These are phyloP conservation scores for Diplosoma virens DNA, from an alignment of 23 tunicate genomes.

Conservation along the genomic window DNA sequence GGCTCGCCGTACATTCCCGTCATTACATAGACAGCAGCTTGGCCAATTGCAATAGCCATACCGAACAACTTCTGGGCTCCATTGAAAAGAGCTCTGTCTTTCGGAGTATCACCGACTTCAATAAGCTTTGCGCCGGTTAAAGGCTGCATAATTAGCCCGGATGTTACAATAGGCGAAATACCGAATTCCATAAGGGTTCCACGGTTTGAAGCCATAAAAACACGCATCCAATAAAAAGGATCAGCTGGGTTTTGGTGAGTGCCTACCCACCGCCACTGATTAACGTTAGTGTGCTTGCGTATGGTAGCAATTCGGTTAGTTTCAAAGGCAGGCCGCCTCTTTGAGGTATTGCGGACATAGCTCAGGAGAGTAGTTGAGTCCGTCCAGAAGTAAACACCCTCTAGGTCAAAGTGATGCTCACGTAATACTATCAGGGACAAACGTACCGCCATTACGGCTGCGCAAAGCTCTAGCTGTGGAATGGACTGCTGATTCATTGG, in stretches of 20 bases:
- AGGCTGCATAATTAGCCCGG: conserved; percentile 98
- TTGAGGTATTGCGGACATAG: conserved; percentile 12
- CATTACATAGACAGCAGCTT: conserved; percentile 97
- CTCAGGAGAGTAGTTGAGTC: conserved; percentile 25
- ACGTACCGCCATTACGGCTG: conserved; percentile 26
- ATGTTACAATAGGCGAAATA: conserved; percentile 98
- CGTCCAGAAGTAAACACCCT: background rate
- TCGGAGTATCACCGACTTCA: conserved; percentile 99
- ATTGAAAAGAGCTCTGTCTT: conserved; percentile 98
- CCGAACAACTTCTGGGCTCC: conserved; percentile 99
- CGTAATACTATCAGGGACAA: background rate
- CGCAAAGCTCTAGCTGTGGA: conserved; percentile 17
- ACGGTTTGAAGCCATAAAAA: conserved; percentile 99
- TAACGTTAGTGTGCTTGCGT: background rate
- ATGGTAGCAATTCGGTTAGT: conserved; percentile 34
- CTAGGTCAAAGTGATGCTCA: background rate
- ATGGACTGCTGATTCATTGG: conserved; percentile 9
- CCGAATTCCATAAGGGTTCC: conserved; percentile 99
- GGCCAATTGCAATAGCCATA: conserved; percentile 97
- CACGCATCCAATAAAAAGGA: conserved; percentile 84
- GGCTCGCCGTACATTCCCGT: conserved; percentile 99
- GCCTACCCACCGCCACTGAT: conserved; percentile 23
- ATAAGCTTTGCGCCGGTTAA: conserved; percentile 99
- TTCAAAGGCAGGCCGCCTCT: conserved; percentile 17
- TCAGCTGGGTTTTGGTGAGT: conserved; percentile 17